Evolutionary conservation across 2,888 invertebrate species (phyloP).

Genomic region (Zeuzera pyrina): DNA sequence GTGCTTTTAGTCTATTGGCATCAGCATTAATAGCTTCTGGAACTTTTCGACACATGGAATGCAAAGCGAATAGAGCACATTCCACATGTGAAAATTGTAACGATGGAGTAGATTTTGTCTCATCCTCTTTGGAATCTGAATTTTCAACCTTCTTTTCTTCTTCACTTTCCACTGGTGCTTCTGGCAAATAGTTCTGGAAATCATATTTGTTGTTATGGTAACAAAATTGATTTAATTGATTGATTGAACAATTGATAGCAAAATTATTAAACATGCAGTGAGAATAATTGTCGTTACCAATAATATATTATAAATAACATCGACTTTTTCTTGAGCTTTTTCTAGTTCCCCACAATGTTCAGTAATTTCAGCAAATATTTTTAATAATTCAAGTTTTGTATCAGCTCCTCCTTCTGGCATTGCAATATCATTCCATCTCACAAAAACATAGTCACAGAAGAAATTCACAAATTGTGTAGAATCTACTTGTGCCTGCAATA

Average conservation of each 20-base stretch:
- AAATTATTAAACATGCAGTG: background rate
- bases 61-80: slow-evolving; percentile 85
- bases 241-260: no score
- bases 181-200: slow-evolving; percentile 87
- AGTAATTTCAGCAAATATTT: slow-evolving; percentile 89
- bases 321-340: slow-evolving; percentile 81
- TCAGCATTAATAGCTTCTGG: slow-evolving; percentile 83
- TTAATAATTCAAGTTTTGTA: slow-evolving; percentile 84
- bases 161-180: slow-evolving; percentile 81
- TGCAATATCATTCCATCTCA: slow-evolving; percentile 79
- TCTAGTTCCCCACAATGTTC: slow-evolving; percentile 84
- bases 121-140: slow-evolving; percentile 33
- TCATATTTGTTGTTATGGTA: slow-evolving; percentile 2
- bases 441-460: slow-evolving; percentile 88
- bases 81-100: slow-evolving; percentile 95
- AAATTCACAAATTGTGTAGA: slow-evolving; percentile 88
- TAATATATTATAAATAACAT: slow-evolving; percentile 82
- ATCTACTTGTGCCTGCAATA: slow-evolving; percentile 84
- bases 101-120: slow-evolving; percentile 77
- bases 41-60: slow-evolving; percentile 84
- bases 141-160: slow-evolving; percentile 49
- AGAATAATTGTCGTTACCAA: slow-evolving; percentile 73
- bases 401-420: slow-evolving; percentile 73
- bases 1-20: slow-evolving; percentile 84
- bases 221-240: background rate